phyloP scores from a whole-genome alignment of 1,140 invertebrate species.

The Zeugodacus cucurbitae region DNA sequence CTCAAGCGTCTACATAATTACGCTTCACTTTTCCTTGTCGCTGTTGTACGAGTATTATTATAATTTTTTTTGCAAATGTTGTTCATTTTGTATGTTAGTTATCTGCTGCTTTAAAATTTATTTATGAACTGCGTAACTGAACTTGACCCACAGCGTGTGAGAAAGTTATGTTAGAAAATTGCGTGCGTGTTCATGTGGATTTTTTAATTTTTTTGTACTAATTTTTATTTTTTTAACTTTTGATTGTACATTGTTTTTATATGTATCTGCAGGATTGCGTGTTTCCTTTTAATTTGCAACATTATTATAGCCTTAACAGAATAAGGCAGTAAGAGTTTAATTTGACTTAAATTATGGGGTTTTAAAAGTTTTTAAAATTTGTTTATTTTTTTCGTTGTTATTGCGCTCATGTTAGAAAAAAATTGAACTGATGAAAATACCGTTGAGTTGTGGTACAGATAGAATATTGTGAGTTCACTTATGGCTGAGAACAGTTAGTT shows the following conservation, averaged over 20 bases:
- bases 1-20: neutral
- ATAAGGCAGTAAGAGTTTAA: neutral
- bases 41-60: slow-evolving; percentile 21
- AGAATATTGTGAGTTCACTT: too few relatives aligned
- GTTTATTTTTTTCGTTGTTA: neutral
- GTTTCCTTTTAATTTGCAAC: neutral
- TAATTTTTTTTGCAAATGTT: slow-evolving; percentile 30
- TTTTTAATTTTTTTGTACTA: neutral
- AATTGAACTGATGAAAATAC: too few relatives aligned
- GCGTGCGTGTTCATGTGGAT: neutral
- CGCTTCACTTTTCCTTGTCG: slow-evolving; percentile 10
- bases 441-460: too few relatives aligned
- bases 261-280: neutral
- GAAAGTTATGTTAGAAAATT: slow-evolving; percentile 36
- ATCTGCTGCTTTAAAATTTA: neutral
- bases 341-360: slow-evolving; percentile 5
- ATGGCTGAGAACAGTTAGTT: too few relatives aligned
- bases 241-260: neutral
- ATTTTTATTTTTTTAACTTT: neutral
- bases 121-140: slow-evolving; percentile 17
- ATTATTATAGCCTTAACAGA: neutral
- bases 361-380: neutral
- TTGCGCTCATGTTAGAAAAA: neutral
- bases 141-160: slow-evolving; percentile 40
- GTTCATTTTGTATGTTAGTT: neutral